Base-by-base conservation (phyloP, 2,888 invertebrate genomes). In the Trichogramma dendrolimi region DNA sequence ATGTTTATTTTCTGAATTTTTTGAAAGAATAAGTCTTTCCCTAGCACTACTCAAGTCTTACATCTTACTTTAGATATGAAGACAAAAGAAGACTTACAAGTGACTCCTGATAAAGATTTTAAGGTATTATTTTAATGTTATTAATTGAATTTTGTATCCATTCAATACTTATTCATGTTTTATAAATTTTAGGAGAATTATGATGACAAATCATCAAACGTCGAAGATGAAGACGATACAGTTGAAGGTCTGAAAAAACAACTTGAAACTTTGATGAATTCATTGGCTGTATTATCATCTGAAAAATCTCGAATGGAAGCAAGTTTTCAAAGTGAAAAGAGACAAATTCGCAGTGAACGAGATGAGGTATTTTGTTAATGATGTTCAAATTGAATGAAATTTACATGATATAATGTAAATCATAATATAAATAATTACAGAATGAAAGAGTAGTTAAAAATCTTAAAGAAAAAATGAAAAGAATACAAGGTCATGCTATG, bases 301-400 rank as follows among this genome's bases (percentile, higher is more conserved):
- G 93, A 94, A 76, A 94, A 94, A 73, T 87, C 90, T 1, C 85
- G 89, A 51, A 88, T 92, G 86, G 94, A 94, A 79, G 88, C 90
- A 56, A 89, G 87, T 50, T 93, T 91, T 76, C 89, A 91, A 71
- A 83, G 84, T 8, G 90, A 90, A 71, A 88, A 86, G 69, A 88
- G 86, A 72, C 81, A 83, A 66, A 67, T 85, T 27, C 80, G 84
- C 42, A 81, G 80, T 70, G 90, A 88, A 68, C 75, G 63, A 67
- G 80, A 71, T 72, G 83, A 73, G 79, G 83, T 79, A 70, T 51
- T 46, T 40, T 55, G 5, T 7, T 38, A 27, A 44, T 43, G 4
- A 41, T 39, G 8, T 38, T 59, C 56, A 48, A 40, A 44, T 52
- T 52, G 8, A 52, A 38, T 38, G 41, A 52, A 55, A n/a, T 47